Percentiles rank a stretch among this genome's conserved stretches.
Conservation (phyloP, 2,113 vertebrate species). For the Marmota flaviventris region DNA sequence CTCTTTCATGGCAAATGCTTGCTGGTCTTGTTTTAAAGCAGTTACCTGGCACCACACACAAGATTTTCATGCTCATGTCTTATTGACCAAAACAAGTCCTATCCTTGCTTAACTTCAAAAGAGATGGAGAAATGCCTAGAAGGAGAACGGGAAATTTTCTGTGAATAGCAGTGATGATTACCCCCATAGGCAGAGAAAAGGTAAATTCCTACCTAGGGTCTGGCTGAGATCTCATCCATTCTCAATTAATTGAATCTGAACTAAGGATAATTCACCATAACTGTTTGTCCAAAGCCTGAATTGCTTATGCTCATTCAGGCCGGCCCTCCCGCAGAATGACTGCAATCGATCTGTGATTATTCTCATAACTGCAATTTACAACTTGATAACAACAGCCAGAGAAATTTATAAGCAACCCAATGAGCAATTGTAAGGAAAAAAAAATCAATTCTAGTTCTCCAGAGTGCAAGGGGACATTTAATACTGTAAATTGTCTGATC, state of each 20-base stretch:
- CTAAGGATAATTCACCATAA: constrained; percentile 51
- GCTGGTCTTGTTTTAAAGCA: neutral
- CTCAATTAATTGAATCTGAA: constrained; percentile 57
- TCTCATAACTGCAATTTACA: constrained; percentile 78
- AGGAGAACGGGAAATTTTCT: neutral
- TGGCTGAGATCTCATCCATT: neutral
- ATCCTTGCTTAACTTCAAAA: neutral
- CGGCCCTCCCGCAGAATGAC: neutral
- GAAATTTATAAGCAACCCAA: constrained; percentile 45
- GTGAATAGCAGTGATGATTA: neutral
- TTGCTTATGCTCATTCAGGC: neutral
- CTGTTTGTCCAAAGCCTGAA: constrained; percentile 31
- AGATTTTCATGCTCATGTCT: neutral
- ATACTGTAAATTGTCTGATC: constrained; percentile 54
- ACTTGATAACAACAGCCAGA: constrained; percentile 69
- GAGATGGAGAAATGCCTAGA: neutral
- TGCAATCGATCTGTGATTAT: constrained; percentile 54
- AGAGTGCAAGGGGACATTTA: constrained; percentile 70
- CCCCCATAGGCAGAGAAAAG: neutral
- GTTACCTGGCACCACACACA: neutral
- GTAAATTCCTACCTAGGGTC: neutral
- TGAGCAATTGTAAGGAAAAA: constrained; percentile 49
- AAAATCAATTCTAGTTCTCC: constrained; percentile 51
- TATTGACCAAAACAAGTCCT: neutral
- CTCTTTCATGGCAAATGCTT: neutral